These are phyloP conservation scores for Nipponia nippon DNA, from an alignment of 2,113 vertebrate species.

Conservation along the genomic window DNA sequence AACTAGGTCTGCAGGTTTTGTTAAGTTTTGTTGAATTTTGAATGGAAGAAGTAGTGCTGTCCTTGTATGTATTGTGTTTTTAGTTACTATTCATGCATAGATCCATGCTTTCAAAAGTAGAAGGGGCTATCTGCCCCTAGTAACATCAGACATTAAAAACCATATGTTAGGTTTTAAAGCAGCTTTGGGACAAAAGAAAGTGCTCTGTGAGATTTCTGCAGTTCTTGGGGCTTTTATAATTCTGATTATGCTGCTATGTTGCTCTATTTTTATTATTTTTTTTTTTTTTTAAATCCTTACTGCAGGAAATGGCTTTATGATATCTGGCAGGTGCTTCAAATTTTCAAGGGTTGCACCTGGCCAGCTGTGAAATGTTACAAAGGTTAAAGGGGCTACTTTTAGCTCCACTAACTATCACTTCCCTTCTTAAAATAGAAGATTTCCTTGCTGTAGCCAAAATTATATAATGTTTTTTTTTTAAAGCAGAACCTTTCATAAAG, in stretches of 20 bases:
- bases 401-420: background rate
- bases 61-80: background rate
- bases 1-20: background rate
- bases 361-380: background rate
- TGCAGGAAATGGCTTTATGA: background rate
- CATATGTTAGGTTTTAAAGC: background rate
- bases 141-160: background rate
- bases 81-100: background rate
- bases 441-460: background rate
- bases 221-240: background rate
- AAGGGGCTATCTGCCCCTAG: background rate
- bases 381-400: background rate
- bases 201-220: background rate
- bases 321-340: background rate
- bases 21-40: background rate
- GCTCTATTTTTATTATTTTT: background rate
- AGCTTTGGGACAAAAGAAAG: background rate
- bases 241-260: background rate
- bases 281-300: background rate
- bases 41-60: background rate
- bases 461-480: background rate
- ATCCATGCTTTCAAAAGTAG: background rate
- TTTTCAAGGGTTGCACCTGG: background rate
- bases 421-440: background rate
- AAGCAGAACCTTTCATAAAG: background rate